Evolutionary conservation across 2,797 vertebrate genomes (phyloP).

Genomic region (Hypotaenidia okinawae): DNA sequence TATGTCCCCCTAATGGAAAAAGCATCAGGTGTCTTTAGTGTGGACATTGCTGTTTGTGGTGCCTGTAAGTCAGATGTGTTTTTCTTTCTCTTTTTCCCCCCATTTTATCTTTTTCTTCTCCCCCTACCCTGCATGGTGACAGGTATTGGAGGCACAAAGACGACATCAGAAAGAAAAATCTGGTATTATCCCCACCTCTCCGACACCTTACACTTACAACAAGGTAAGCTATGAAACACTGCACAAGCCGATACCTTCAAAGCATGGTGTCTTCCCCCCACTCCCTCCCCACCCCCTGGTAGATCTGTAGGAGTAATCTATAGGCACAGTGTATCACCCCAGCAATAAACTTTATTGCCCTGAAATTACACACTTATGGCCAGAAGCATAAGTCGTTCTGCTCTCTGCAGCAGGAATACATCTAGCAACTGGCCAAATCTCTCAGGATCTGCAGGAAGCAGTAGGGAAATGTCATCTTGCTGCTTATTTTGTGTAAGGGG

Average conservation of each 20-base stretch:
- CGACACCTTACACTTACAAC: slow-evolving; percentile 98
- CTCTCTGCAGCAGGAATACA: neutral
- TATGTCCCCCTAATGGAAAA: neutral
- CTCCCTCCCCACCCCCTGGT: neutral
- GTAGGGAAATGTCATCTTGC: neutral
- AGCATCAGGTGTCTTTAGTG: neutral
- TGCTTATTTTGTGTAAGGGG: neutral
- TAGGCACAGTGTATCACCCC: neutral
- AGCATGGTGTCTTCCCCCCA: neutral
- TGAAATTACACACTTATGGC: neutral
- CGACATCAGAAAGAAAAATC: slow-evolving; percentile 99
- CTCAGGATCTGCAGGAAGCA: neutral
- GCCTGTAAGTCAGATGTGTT: neutral
- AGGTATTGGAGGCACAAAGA: slow-evolving; percentile 99
- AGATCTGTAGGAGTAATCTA: neutral
- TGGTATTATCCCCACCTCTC: slow-evolving; percentile 99
- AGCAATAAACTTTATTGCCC: neutral
- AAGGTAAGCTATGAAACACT: slow-evolving; percentile 82
- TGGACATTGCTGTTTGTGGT: neutral
- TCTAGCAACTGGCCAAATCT: neutral
- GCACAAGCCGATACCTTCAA: neutral
- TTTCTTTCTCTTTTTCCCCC: neutral
- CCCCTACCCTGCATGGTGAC: neutral
- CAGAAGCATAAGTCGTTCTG: neutral
- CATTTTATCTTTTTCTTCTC: neutral